Conservation (phyloP, 1,140 invertebrate genomes). For the Drosophila guanche region DNA sequence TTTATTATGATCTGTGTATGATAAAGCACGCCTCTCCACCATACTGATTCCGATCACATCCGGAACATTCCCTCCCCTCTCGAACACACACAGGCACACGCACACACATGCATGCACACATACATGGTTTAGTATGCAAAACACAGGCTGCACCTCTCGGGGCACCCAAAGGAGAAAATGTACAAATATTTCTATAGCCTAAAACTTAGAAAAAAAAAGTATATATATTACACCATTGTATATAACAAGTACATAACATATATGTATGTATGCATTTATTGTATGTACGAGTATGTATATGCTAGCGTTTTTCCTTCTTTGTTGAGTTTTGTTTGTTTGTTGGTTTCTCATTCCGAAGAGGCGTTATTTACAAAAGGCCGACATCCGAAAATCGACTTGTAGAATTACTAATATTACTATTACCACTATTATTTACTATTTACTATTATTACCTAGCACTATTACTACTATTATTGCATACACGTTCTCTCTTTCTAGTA, state of each 20-base stretch:
- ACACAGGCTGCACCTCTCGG: conserved; percentile 31
- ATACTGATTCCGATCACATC: conserved; percentile 9
- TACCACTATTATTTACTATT: conserved; percentile 62
- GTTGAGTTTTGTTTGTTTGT: conserved; percentile 1
- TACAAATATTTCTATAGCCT: conserved; percentile 39
- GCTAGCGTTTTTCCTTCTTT: conserved; percentile 72
- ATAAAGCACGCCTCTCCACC: too few species aligned
- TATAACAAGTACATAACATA: conserved; percentile 20
- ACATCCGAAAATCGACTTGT: conserved; percentile 78
- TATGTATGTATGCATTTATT: conserved; percentile 3
- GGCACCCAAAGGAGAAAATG: conserved; percentile 32
- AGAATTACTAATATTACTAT: conserved; percentile 80
- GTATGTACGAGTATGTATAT: conserved; percentile 41
- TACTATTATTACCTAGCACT: conserved; percentile 54
- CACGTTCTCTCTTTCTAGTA: conserved; percentile 82
- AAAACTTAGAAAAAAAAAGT: conserved; percentile 49
- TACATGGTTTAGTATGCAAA: conserved; percentile 39
- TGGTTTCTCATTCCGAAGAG: conserved; percentile 71
- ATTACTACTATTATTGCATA: conserved; percentile 83
- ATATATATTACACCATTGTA: conserved; percentile 31
- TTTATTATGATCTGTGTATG: conserved; percentile 7
- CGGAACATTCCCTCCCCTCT: conserved; percentile 8
- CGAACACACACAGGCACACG: conserved; percentile 12
- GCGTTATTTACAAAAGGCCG: conserved; percentile 80
- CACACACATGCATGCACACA: conserved; percentile 15